Evolutionary conservation across 2,888 invertebrate genomes (phyloP), one percentile per base, ranked within the genome.

Genomic region (Cremastinae sp.): DNA sequence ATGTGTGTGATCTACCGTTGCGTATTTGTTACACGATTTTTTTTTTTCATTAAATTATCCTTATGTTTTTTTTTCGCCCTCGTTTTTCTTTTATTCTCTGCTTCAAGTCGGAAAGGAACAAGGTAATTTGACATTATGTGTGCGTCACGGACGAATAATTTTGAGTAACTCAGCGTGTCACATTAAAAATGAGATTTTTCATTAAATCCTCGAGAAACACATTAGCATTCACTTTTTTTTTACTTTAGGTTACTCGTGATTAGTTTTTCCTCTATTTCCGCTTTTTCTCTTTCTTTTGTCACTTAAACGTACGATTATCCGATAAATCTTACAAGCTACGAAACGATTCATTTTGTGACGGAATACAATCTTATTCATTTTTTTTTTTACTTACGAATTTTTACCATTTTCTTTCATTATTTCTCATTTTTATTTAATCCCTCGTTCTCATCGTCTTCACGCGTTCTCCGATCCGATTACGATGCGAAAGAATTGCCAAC

Each of bases 311-410:
- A 78, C 66, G 75, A 78, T 75, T 75, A 78, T 79, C 82, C 22
- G 78, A 83, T 87, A 87, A 87, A 84, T 86, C 87, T 88, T 88
- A 89, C 86, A 87, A 85, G 84, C 88, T 88, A 88, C 88, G 87
- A 88, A 87, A 88, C 86, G 88, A 85, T 87, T 86, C 85, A 86
- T 86, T n/a, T 84, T 85, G 85, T 86, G 83, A 82, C 84, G 85
- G 88, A 87, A 86, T 87, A 88, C 87, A 87, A 86, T 76, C 45
- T 68, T 62, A 65, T 65, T 66, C 41, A 47, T 56, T 38, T 64
- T 64, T 51, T 64, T 47, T 47, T 43, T 54, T 3, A 28, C 28
- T 28, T 28, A 28, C 28, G 28, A 28, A 28, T 62, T 28, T 64
- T 59, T 47, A 28, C 43, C 18, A 53, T 65, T 18, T 56, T 16